Conservation (phyloP, 2,888 invertebrate genomes). For the Hirtodrosophila trivittata region DNA sequence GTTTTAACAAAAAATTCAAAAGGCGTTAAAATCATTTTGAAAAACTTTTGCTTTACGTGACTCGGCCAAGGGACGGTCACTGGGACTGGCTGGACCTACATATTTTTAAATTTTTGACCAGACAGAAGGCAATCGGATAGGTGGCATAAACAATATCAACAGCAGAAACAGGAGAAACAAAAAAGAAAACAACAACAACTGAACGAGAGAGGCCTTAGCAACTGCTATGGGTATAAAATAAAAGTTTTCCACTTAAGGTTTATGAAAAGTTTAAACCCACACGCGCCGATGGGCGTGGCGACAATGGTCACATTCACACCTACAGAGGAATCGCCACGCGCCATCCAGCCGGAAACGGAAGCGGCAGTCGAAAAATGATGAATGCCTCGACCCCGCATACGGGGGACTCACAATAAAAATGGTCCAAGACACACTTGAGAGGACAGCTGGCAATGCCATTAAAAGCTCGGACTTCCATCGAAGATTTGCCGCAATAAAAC, state of each 20-base stretch:
- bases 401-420: conserved; percentile 24
- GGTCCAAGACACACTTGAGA: conserved; percentile 47
- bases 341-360: conserved; percentile 48
- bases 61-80: conserved; percentile 43
- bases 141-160: conserved; percentile 62
- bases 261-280: conserved; percentile 69
- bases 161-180: conserved; percentile 18
- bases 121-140: conserved; percentile 63
- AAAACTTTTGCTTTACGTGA: conserved; percentile 71
- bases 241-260: conserved; percentile 76
- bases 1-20: conserved; percentile 66
- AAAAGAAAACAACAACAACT: conserved; percentile 11
- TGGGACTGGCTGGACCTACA: conserved; percentile 51
- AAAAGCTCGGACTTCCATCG: conserved; percentile 38
- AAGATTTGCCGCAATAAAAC: conserved; percentile 64
- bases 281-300: conserved; percentile 4
- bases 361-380: conserved; percentile 63
- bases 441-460: conserved; percentile 54
- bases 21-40: conserved; percentile 74
- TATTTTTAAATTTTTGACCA: conserved; percentile 52
- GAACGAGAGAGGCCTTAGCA: conserved; percentile 17
- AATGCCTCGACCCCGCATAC: conserved; percentile 39
- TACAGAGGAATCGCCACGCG: conserved; percentile 35
- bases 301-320: conserved; percentile 53
- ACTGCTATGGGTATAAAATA: conserved; percentile 67